Evolutionary conservation across 92 coral and sea anemone genomes (phyloP).

Genomic region (Galaxea fascicularis): DNA sequence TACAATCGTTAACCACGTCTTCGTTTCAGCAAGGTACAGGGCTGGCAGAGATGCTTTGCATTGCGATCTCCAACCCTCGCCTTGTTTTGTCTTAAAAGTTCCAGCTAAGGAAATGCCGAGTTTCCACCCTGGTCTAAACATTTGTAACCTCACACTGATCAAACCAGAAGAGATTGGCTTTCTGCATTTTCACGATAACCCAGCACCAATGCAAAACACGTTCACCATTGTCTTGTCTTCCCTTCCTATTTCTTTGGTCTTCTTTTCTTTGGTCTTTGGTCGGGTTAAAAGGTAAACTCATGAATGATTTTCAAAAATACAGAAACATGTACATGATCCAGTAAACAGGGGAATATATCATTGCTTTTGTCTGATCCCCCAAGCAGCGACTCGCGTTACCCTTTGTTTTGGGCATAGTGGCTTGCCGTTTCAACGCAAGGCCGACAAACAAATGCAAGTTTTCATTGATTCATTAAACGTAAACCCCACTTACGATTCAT

Average conservation of each 20-base stretch:
- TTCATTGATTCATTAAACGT: not conserved
- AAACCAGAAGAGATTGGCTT: not conserved
- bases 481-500: conserved; percentile 82
- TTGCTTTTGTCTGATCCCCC: not conserved
- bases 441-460: not conserved
- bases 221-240: not conserved
- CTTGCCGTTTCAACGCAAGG: conserved; percentile 1
- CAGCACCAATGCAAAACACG: not conserved
- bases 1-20: conserved; percentile 4
- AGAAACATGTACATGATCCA: not conserved
- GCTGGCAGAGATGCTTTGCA: too few species aligned
- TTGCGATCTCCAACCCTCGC: not conserved
- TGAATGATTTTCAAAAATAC: not conserved
- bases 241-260: not conserved
- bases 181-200: not conserved
- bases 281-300: not conserved
- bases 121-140: not conserved
- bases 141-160: not conserved
- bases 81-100: too few species aligned
- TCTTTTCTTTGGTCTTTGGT: not conserved
- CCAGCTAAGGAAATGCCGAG: not conserved
- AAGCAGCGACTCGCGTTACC: not conserved
- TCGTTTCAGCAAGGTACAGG: not conserved
- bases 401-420: conserved; percentile 16
- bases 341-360: not conserved